phyloP scores from a whole-genome alignment of 2,888 invertebrate genomes.

The Lasioglossum leucozonium region DNA sequence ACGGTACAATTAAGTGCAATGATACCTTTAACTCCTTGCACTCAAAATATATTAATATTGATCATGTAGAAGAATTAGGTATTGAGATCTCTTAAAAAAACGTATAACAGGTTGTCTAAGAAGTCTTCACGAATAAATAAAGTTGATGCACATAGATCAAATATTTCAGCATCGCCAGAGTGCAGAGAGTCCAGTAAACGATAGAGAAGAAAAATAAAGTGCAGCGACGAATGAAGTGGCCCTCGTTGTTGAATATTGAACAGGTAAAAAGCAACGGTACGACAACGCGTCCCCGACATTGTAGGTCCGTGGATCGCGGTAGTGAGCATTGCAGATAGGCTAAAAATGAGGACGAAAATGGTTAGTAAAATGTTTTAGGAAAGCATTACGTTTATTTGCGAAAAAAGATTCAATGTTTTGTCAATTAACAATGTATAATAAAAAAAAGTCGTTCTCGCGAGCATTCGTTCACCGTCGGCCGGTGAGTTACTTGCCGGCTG shows the following conservation, averaged over 20 bases:
- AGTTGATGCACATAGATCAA: no score
- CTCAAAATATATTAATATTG: not conserved
- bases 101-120: no score
- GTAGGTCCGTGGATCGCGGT: conserved; percentile 6
- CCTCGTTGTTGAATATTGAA: not conserved
- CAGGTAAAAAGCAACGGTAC: not conserved
- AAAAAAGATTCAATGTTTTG: conserved; percentile 72
- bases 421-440: conserved; percentile 78
- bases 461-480: conserved; percentile 51
- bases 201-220: not conserved
- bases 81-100: no score
- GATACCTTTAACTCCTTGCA: not conserved
- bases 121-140: no score
- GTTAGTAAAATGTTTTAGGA: conserved; percentile 81
- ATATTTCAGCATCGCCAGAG: not conserved
- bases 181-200: not conserved
- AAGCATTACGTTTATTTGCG: conserved; percentile 83
- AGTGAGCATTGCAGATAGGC: conserved; percentile 37
- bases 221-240: not conserved
- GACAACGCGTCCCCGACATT: conserved; percentile 27
- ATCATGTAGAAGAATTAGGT: no score
- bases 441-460: conserved; percentile 56
- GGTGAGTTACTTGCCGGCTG: conserved; percentile 61
- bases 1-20: not conserved
- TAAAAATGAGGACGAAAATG: conserved; percentile 71